These are phyloP conservation scores for Mesochorus sp. DNA, from an alignment of 2,888 invertebrate species.

Conservation along the genomic window DNA sequence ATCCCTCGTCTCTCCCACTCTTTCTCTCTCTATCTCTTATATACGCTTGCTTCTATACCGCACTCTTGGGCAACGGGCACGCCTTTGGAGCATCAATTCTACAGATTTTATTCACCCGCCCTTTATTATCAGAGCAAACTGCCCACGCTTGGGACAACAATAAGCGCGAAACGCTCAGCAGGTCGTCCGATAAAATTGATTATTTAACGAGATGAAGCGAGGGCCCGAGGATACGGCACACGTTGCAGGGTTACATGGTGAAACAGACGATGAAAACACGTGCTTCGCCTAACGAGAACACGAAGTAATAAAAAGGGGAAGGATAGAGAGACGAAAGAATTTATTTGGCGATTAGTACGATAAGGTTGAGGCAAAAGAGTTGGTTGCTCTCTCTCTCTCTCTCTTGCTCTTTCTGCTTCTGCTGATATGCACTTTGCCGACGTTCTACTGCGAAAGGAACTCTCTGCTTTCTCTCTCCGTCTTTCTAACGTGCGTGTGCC, in stretches of 20 bases:
- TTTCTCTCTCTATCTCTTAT: constrained; percentile 2
- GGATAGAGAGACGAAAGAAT: constrained; percentile 62
- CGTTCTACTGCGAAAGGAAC: constrained; percentile 21
- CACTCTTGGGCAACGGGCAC: constrained; percentile 4
- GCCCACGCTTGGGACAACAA: constrained; percentile 60
- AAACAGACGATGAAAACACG: constrained; percentile 56
- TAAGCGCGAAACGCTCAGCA: constrained; percentile 60
- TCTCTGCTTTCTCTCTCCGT: constrained; percentile 17
- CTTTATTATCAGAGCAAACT: constrained; percentile 62
- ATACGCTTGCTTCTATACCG: no score
- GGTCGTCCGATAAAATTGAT: constrained; percentile 62
- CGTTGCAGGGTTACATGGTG: constrained; percentile 49
- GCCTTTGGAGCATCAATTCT: constrained; percentile 54
- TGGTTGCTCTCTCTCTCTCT: constrained; percentile 24
- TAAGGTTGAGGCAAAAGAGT: constrained; percentile 58
- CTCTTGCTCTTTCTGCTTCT: constrained; percentile 23
- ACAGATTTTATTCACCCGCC: constrained; percentile 59
- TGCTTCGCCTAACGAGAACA: constrained; percentile 63
- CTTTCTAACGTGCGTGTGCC: constrained; percentile 28
- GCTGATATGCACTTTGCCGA: constrained; percentile 42
- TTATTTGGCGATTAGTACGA: constrained; percentile 63
- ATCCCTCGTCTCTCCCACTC: constrained; percentile 26
- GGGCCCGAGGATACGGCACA: constrained; percentile 50
- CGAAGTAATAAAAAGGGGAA: constrained; percentile 57
- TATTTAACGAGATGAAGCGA: constrained; percentile 59